Conservation (phyloP, 2,888 invertebrate genomes). For the Mylabris sibirica region DNA sequence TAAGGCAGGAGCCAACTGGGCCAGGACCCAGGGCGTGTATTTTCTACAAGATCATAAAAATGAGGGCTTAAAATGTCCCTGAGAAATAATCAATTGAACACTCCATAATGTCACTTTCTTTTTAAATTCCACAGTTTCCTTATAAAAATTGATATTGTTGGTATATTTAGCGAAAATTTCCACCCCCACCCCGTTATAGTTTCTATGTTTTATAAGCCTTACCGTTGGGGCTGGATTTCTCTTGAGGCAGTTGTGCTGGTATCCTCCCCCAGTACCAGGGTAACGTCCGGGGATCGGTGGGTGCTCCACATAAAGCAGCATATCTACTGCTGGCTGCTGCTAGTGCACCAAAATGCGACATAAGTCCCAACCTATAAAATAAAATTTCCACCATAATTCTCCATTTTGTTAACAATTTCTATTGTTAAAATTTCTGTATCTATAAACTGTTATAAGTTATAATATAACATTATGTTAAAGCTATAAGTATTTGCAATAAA, state of each 20-base stretch:
- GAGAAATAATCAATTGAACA: no score
- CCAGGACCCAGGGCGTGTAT: no score
- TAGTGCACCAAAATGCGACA: slow-evolving; percentile 82
- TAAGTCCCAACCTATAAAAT: slow-evolving; percentile 77
- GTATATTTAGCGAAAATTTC: not conserved
- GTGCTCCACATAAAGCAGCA: slow-evolving; percentile 69
- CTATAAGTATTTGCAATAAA: not conserved
- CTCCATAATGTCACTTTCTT: no score
- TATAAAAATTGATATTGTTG: no score
- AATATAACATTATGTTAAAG: not conserved
- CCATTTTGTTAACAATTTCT: not conserved
- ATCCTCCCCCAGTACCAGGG: slow-evolving; percentile 75
- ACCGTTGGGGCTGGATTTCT: slow-evolving; percentile 74
- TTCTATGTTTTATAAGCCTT: slow-evolving; percentile 48
- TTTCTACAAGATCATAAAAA: no score
- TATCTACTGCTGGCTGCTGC: slow-evolving; percentile 69
- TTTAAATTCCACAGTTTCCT: no score
- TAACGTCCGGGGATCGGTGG: slow-evolving; percentile 59
- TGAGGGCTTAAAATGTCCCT: no score
- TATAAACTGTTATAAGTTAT: not conserved
- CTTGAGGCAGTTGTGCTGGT: slow-evolving; percentile 61
- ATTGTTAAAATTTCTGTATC: not conserved
- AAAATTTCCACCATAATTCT: slow-evolving; percentile 20
- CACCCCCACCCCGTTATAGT: not conserved
- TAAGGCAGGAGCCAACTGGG: no score